phyloP scores from a whole-genome alignment of 1,140 invertebrate genomes.

The Metaphire vulgaris region DNA sequence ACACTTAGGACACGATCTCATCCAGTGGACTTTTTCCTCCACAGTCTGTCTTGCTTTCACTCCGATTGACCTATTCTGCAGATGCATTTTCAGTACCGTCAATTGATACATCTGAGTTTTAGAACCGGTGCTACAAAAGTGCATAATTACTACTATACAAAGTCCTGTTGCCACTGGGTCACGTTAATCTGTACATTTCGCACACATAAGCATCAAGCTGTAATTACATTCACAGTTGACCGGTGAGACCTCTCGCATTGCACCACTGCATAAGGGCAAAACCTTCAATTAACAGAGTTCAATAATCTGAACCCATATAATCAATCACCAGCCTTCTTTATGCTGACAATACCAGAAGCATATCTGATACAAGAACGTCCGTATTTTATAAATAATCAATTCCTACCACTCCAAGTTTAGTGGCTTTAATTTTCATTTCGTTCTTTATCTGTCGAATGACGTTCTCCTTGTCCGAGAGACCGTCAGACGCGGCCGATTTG shows the following conservation, averaged over 20 bases:
- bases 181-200: background rate
- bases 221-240: background rate
- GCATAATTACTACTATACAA: too few species aligned
- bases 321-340: background rate
- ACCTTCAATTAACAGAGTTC: background rate
- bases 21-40: background rate
- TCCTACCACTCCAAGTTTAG: conserved; percentile 41
- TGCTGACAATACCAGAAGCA: background rate
- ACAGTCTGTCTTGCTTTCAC: background rate
- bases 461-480: conserved; percentile 48
- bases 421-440: conserved; percentile 43
- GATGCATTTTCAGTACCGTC: background rate
- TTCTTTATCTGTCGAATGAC: conserved; percentile 41
- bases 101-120: background rate
- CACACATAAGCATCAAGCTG: background rate
- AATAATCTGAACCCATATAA: background rate
- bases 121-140: background rate
- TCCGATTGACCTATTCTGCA: background rate
- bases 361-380: background rate
- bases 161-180: background rate
- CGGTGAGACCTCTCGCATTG: background rate
- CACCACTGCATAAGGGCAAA: background rate
- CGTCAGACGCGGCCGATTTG: conserved; percentile 37
- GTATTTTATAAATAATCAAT: background rate
- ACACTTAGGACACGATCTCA: background rate